Evolutionary conservation across 2,797 vertebrate species (phyloP).

Genomic region (Meda fulgida): DNA sequence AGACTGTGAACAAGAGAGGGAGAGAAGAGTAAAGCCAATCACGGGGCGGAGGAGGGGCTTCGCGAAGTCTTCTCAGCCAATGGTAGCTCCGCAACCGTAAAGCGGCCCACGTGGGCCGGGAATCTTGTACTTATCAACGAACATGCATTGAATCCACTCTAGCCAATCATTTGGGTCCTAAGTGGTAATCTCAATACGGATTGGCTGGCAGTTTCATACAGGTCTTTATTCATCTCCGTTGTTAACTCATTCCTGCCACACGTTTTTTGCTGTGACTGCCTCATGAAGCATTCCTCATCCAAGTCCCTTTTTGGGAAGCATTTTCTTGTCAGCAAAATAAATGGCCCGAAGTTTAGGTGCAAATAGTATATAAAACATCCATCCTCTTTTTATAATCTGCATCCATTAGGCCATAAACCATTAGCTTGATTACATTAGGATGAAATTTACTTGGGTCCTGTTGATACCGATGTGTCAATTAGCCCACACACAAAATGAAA

Average conservation of each 20-base stretch:
- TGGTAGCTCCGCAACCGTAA: constrained; percentile 39
- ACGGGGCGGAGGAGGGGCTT: constrained; percentile 56
- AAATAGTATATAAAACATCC: constrained; percentile 50
- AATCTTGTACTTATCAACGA: constrained; percentile 65
- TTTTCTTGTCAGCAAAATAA: constrained; percentile 51
- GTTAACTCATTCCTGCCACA: constrained; percentile 79
- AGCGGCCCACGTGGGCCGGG: constrained; percentile 76
- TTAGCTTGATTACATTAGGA: constrained; percentile 46
- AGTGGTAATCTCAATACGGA: constrained; percentile 78
- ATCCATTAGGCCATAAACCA: constrained; percentile 45
- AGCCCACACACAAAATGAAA: constrained; percentile 42
- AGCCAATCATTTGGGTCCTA: constrained; percentile 71
- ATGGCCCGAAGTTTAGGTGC: constrained; percentile 44
- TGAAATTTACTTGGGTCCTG: constrained; percentile 40
- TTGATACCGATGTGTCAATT: constrained; percentile 40
- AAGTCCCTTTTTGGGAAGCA: constrained; percentile 39
- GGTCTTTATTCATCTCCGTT: constrained; percentile 74
- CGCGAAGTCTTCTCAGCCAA: constrained; percentile 57
- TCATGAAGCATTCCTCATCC: constrained; percentile 44
- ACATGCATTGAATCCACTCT: constrained; percentile 51
- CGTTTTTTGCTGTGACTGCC: constrained; percentile 65
- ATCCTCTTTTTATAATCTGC: constrained; percentile 41
- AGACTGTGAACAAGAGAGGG: constrained; percentile 73
- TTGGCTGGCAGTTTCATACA: constrained; percentile 75
- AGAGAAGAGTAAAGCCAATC: constrained; percentile 60